phyloP scores from a whole-genome alignment of 2,113 vertebrate species.

The Machaerirhynchus nigripectus region DNA sequence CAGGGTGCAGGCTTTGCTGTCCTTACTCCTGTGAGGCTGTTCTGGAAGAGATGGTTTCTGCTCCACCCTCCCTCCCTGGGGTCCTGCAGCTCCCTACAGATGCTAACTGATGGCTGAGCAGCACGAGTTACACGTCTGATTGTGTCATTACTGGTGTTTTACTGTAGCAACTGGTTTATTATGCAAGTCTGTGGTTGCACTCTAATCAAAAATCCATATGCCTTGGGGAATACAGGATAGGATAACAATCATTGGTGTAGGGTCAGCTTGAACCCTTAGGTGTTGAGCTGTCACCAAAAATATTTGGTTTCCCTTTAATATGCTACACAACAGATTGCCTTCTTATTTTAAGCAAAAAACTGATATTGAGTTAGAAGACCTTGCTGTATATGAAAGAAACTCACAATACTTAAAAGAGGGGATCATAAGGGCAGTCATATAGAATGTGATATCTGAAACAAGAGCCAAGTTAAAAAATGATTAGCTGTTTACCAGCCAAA shows the following conservation, averaged over 20 bases:
- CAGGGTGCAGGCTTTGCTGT: background rate
- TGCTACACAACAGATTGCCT: background rate
- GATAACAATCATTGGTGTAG: background rate
- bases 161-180: background rate
- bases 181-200: background rate
- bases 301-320: constrained; percentile 4
- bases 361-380: background rate
- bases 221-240: background rate
- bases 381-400: background rate
- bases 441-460: constrained; percentile 12
- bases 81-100: background rate
- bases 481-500: constrained; percentile 35
- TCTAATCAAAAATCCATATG: background rate
- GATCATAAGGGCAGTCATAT: background rate
- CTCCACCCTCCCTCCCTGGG: background rate
- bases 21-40: background rate
- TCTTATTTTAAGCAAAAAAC: background rate
- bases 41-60: background rate
- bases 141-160: background rate
- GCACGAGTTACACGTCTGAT: background rate
- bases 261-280: background rate
- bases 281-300: constrained; percentile 20
- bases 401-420: background rate
- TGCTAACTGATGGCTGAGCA: background rate
- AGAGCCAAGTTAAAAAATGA: background rate